Conservation (phyloP, 2,888 invertebrate species). For the Mimas tiliae region DNA sequence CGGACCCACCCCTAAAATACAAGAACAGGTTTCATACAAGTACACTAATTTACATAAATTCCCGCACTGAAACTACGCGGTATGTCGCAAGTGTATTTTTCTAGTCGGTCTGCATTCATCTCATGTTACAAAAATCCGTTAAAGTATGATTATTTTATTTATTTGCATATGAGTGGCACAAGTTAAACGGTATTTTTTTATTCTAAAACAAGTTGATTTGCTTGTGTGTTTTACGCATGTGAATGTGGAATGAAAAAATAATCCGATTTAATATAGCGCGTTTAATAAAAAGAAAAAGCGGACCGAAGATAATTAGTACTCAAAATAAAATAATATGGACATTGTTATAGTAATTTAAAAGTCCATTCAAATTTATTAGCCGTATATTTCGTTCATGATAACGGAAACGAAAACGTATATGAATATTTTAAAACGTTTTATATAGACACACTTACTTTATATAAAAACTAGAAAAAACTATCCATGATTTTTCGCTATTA, state of each 20-base stretch:
- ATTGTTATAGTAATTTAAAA: neutral
- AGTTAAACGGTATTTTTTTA: neutral
- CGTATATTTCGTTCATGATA: neutral
- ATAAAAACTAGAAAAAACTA: neutral
- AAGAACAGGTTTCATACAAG: slow-evolving; percentile 69
- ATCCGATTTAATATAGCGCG: neutral
- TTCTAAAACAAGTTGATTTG: neutral
- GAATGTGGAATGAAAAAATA: neutral
- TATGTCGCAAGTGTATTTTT: slow-evolving; percentile 45
- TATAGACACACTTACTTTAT: neutral
- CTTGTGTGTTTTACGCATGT: neutral
- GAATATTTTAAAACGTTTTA: neutral
- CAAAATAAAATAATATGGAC: neutral
- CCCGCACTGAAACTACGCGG: slow-evolving; percentile 44
- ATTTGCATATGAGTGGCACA: slow-evolving; percentile 14
- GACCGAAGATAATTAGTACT: neutral
- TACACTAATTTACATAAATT: slow-evolving; percentile 77
- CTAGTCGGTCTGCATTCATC: slow-evolving; percentile 13
- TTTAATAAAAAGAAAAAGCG: neutral
- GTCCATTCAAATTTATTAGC: neutral
- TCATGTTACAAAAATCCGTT: slow-evolving; percentile 4
- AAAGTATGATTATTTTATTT: neutral
- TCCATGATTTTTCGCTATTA: neutral
- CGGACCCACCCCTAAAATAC: slow-evolving; percentile 48
- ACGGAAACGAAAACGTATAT: neutral